Conservation (phyloP, 2,797 vertebrate species). For the Sandelia bainsii region DNA sequence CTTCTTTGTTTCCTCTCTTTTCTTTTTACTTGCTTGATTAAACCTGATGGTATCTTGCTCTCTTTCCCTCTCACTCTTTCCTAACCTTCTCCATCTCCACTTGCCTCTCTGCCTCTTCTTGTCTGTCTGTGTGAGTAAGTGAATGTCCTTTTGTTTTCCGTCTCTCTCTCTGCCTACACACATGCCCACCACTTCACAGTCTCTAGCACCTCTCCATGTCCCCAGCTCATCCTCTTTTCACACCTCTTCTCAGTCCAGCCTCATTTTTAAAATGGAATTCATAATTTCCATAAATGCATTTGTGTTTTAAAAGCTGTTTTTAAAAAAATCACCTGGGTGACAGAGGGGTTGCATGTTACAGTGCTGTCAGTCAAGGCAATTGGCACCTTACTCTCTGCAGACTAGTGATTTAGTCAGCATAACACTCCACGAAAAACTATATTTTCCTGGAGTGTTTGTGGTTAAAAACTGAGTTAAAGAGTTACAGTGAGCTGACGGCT, state of each 20-base stretch:
- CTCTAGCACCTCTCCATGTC: conserved; percentile 54
- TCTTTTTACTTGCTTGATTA: conserved; percentile 3
- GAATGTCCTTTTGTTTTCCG: conserved; percentile 26
- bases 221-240: conserved; percentile 21
- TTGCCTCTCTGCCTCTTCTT: neutral
- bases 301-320: conserved; percentile 9
- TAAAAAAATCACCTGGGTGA: conserved; percentile 37
- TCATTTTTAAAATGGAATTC: neutral
- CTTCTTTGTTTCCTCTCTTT: neutral
- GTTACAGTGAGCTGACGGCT: conserved; percentile 3
- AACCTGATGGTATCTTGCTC: neutral
- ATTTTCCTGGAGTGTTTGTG: neutral
- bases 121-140: neutral
- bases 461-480: neutral
- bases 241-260: conserved; percentile 21
- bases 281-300: conserved; percentile 24
- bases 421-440: conserved; percentile 10
- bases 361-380: conserved; percentile 41
- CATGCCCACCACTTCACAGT: conserved; percentile 37
- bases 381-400: conserved; percentile 23
- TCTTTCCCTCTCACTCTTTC: neutral
- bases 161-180: conserved; percentile 33
- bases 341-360: conserved; percentile 28
- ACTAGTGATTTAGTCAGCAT: conserved; percentile 46
- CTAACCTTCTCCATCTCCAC: conserved; percentile 17